Percentiles rank a stretch among this genome's conserved stretches.
Evolutionary conservation across 2,113 vertebrate genomes (phyloP).

Genomic region (Bubo scandiacus): DNA sequence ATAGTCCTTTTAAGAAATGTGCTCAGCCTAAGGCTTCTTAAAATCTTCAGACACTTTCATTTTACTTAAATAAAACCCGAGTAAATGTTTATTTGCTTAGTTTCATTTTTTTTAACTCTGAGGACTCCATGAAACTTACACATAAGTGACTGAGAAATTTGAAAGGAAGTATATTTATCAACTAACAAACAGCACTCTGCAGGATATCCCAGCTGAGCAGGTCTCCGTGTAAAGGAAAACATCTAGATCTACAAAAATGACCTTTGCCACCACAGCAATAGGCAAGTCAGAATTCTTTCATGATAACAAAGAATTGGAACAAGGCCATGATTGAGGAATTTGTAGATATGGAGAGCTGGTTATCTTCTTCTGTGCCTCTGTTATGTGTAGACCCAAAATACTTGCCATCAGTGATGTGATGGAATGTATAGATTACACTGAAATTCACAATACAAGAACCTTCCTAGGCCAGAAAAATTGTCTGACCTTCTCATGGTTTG

Average conservation of each 20-base stretch:
- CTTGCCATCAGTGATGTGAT: neutral
- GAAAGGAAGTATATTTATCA: constrained; percentile 26
- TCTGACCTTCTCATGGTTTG: neutral
- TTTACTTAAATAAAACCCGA: neutral
- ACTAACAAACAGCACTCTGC: neutral
- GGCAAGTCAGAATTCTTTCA: constrained; percentile 2
- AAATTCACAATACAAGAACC: neutral
- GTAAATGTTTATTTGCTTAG: neutral
- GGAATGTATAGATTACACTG: constrained; percentile 30
- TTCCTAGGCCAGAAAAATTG: neutral
- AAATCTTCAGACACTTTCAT: neutral
- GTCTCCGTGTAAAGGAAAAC: neutral
- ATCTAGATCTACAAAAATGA: neutral
- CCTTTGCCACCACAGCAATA: constrained; percentile 6
- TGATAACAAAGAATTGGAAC: constrained; percentile 31
- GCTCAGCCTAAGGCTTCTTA: neutral
- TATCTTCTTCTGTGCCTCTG: constrained; percentile 39
- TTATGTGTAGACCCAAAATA: neutral
- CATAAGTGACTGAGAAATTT: neutral
- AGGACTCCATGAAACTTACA: neutral
- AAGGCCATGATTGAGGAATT: constrained; percentile 44
- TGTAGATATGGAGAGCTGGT: constrained; percentile 48
- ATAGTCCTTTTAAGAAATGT: neutral
- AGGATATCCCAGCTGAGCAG: neutral
- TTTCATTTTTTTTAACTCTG: neutral